Evolutionary conservation across 2,888 invertebrate genomes (phyloP), one percentile per base, ranked within the genome.

Genomic region (Parelbella ahira): DNA sequence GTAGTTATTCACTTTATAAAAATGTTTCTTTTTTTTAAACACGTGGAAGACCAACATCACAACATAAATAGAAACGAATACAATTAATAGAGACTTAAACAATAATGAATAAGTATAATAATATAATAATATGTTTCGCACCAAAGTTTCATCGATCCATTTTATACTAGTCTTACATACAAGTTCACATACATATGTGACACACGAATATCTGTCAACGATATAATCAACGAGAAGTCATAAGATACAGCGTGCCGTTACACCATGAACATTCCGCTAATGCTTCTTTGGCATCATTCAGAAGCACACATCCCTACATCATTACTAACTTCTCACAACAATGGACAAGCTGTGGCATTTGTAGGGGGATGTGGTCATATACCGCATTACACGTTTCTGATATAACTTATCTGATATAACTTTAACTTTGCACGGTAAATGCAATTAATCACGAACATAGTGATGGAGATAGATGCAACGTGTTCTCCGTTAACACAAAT

Each of bases 11-110:
- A 58, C 72, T 73, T 70, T 68, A 70, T 69, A 69, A 72, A 51
- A 70, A 69, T 67, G 62, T 15, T 18, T 55, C 4, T 15, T 15
- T 15, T 32, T 64, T 67, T 64, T 56, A 75, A 74, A 79, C 66
- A 70, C 61, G 62, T 87, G 87, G 87, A 87, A 87, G 87, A 86
- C 87, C 66, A 75, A 84, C 77, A 86, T 87, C 87, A 87, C 86
- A 86, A 86, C 80, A 80, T 78, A 86, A 86, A 84, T 77, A 76
- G 65, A 77, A 76, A 81, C 77, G 63, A 60, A 76, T 69, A 74
- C 62, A 68, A 70, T 66, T 70, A 60, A 65, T 56, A 62, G 61
- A 63, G 51, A 67, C 63, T 65, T 68, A 68, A 65, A 71, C 51
- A 54, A 65, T 58, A 54, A 50, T 45, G 32, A 55, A 51, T 44